phyloP scores from a whole-genome alignment of 2,888 invertebrate genomes.

The Frankliniella fusca region DNA sequence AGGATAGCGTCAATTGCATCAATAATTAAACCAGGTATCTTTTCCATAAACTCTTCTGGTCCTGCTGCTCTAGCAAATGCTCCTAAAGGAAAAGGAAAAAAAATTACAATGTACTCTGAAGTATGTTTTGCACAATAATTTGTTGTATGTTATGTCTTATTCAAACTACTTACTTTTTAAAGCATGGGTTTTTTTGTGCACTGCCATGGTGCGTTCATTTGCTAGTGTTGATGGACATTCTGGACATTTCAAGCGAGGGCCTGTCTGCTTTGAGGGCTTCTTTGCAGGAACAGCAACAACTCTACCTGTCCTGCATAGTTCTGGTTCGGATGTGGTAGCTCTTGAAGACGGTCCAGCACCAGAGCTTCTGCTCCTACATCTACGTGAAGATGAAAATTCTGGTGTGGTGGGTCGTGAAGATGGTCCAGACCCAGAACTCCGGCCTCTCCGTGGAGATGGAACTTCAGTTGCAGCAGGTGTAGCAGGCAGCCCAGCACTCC shows the following conservation, averaged over 20 bases:
- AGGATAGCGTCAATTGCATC: neutral
- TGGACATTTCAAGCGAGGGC: too few relatives aligned
- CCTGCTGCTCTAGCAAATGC: neutral
- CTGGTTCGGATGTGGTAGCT: too few relatives aligned
- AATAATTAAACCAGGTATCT: neutral
- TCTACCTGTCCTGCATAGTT: too few relatives aligned
- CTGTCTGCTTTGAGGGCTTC: too few relatives aligned
- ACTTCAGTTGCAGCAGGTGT: too few relatives aligned
- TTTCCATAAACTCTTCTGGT: neutral
- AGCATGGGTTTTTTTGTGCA: neutral
- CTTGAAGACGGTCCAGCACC: too few relatives aligned
- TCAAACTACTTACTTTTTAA: neutral
- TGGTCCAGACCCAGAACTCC: too few relatives aligned
- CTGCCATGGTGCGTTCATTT: neutral
- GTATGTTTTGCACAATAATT: neutral
- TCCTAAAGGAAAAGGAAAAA: neutral
- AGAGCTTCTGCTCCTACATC: too few relatives aligned
- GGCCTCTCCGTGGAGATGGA: too few relatives aligned
- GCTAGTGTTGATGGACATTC: neutral
- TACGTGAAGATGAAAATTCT: too few relatives aligned
- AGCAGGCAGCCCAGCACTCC: too few relatives aligned
- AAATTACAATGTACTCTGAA: neutral
- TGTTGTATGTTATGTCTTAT: neutral
- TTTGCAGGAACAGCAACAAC: neutral
- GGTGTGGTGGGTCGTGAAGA: too few relatives aligned